Conservation (phyloP, 2,113 vertebrate genomes). For the Naja naja region DNA sequence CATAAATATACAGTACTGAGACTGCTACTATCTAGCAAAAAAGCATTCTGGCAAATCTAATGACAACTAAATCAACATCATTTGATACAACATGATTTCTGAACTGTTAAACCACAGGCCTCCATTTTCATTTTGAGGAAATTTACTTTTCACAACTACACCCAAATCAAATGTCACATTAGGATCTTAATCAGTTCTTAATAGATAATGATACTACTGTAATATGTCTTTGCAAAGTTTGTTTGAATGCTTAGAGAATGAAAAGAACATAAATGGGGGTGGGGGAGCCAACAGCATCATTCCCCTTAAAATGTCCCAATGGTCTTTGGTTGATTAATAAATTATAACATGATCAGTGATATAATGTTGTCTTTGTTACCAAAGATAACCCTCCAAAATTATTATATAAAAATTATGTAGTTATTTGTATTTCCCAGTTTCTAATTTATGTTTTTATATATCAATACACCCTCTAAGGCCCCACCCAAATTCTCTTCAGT, state of each 20-base stretch:
- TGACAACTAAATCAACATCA: background rate
- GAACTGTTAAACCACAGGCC: background rate
- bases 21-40: background rate
- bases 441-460: constrained; percentile 30
- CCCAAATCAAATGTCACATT: background rate
- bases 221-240: background rate
- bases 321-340: background rate
- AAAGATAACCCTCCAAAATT: constrained; percentile 15
- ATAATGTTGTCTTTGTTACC: background rate
- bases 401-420: background rate
- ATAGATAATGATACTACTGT: background rate
- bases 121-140: background rate
- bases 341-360: background rate
- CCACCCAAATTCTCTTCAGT: background rate
- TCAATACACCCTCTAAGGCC: background rate
- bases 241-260: background rate
- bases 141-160: too few species aligned
- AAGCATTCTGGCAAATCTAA: background rate
- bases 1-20: background rate
- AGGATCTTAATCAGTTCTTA: background rate
- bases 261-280: background rate
- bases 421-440: background rate
- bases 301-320: background rate
- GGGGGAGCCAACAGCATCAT: background rate
- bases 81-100: background rate